Evolutionary conservation across 2,888 invertebrate species (phyloP), one percentile per base, ranked within the genome.

Genomic region (Aromia moschata): DNA sequence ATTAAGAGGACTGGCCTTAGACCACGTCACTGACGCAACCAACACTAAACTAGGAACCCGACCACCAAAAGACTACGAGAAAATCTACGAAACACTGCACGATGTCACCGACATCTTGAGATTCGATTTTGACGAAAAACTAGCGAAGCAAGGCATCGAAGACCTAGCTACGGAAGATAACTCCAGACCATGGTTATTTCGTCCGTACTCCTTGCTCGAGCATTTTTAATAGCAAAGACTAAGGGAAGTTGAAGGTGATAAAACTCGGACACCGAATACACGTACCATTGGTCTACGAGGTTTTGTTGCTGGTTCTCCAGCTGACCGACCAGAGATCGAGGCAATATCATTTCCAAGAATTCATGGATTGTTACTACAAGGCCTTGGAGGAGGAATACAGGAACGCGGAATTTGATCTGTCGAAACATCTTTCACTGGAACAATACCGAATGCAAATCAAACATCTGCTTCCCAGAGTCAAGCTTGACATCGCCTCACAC

Each of bases 321-420:
- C n/a, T 54, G 2, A 60, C 61, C 1, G 52, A 60, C 41, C 54
- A 61, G 37, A 46, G 59, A 17, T 54, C 62, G 43, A 51, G 63
- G 5, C 58, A 58, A 31, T 10, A 52, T 1, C 20, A 57, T 36
- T 62, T 68, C 37, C 60, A 65, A 9, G 36, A 60, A 11, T 37
- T 60, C 10, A 20, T 58, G 7, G 38, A 58, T 1, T 49, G 44
- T 5, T 68, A 58, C 43, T 67, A 62, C 45, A 17, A 58, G 0
- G 46, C 52, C 18, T 47, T 68, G 1, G 25, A 44, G 9, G n/a
- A 47, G 30, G n/a, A 30, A 1, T 20, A 58, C 11, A 14, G 30
- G 7, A 44, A 56, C 36, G 3, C 30, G 20, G 44, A 44, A 10
- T 1, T 56, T 2, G 30, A 16, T 18, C 9, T 47, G 7, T 14